Evolutionary conservation across 2,797 vertebrate genomes (phyloP).

Genomic region (Rousettus madagascariensis): DNA sequence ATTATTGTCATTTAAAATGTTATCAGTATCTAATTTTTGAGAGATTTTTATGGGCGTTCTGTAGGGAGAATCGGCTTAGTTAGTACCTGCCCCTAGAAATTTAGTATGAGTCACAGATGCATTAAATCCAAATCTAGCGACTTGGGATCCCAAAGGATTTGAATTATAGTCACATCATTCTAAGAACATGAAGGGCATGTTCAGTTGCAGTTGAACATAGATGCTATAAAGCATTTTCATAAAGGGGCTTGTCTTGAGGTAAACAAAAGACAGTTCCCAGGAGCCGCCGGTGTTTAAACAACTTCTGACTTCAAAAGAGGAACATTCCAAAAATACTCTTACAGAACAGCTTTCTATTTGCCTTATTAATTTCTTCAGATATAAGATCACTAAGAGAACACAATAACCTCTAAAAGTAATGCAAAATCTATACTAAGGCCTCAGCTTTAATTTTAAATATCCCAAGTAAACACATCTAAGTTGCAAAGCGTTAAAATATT

Average conservation of each 20-base stretch:
- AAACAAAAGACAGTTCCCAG: background rate
- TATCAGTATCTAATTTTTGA: background rate
- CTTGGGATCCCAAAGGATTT: background rate
- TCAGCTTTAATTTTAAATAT: slow-evolving; percentile 4
- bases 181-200: background rate
- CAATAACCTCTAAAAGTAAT: slow-evolving; percentile 11
- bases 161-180: background rate
- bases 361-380: background rate
- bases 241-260: background rate
- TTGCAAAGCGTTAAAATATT: background rate
- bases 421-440: background rate
- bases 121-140: background rate
- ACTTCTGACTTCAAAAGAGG: background rate
- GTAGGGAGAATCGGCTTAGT: background rate
- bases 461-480: background rate
- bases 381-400: background rate
- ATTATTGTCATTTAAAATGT: background rate
- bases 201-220: background rate
- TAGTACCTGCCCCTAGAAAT: background rate
- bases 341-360: background rate
- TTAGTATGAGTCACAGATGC: background rate
- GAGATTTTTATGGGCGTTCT: background rate
- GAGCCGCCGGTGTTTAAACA: background rate
- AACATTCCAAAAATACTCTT: slow-evolving; percentile 1
- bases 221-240: background rate